These are phyloP conservation scores for Drosophila rellima DNA, from an alignment of 2,888 invertebrate species.

Conservation along the genomic window DNA sequence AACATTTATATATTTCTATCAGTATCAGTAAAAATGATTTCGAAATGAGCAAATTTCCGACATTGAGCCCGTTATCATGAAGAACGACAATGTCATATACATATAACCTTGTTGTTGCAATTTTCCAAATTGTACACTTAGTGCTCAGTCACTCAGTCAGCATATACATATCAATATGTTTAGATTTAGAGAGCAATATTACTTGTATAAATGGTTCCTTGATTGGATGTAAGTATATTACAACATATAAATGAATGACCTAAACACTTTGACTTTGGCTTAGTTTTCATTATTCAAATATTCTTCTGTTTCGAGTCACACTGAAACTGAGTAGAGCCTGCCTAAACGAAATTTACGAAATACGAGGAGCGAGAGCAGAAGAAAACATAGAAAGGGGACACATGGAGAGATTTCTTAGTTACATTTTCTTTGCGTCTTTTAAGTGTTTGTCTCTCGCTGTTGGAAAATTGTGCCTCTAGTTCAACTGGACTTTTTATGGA, in stretches of 20 bases:
- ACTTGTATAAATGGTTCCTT: neutral
- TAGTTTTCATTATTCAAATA: neutral
- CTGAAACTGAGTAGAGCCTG: neutral
- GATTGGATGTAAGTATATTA: too few relatives aligned
- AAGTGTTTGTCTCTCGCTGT: neutral
- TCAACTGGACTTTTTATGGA: neutral
- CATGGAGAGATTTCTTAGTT: neutral
- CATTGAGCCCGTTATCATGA: too few relatives aligned
- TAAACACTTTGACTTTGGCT: neutral
- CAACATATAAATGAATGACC: neutral
- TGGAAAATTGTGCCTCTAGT: conserved; percentile 1
- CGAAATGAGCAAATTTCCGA: too few relatives aligned
- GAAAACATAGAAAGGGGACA: neutral
- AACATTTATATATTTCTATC: too few relatives aligned
- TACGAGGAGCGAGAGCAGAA: neutral
- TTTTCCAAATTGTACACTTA: too few relatives aligned
- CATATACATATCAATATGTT: too few relatives aligned
- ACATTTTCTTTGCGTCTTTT: neutral
- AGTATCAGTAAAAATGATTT: too few relatives aligned
- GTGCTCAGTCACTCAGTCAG: too few relatives aligned
- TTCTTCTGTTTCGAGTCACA: neutral
- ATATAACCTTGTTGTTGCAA: too few relatives aligned
- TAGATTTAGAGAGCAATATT: neutral
- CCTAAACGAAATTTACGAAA: neutral
- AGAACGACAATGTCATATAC: too few relatives aligned